Conservation (phyloP, 2,888 invertebrate genomes). For the Meghimatium bilineatum region DNA sequence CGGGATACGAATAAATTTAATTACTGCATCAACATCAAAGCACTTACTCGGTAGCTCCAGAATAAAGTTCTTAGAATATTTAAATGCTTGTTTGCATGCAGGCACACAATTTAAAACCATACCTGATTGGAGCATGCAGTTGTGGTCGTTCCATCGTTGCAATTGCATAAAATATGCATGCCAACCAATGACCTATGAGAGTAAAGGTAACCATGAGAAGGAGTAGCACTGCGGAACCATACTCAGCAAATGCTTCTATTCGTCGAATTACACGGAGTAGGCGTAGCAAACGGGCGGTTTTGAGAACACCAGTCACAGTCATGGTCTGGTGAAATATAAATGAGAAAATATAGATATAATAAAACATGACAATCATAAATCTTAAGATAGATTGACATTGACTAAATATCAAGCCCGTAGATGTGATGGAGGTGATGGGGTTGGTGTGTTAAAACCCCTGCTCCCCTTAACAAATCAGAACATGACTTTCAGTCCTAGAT, state of each 20-base stretch:
- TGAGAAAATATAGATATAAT: too few species aligned
- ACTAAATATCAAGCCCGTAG: too few species aligned
- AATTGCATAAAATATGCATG: slow-evolving; percentile 77
- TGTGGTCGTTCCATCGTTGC: slow-evolving; percentile 75
- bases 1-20: too few species aligned
- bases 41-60: too few species aligned
- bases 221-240: slow-evolving; percentile 76
- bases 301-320: slow-evolving; percentile 76
- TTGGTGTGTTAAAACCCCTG: too few species aligned
- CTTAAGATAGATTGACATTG: too few species aligned
- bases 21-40: too few species aligned
- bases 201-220: slow-evolving; percentile 77
- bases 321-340: slow-evolving; percentile 69
- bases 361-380: too few species aligned
- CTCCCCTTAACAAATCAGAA: too few species aligned
- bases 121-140: slow-evolving; percentile 65
- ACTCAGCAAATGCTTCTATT: slow-evolving; percentile 77
- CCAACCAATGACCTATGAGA: slow-evolving; percentile 77
- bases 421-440: too few species aligned
- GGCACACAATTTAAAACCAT: not conserved
- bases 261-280: slow-evolving; percentile 75
- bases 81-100: not conserved
- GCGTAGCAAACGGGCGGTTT: slow-evolving; percentile 74
- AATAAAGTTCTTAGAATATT: too few species aligned
- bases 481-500: too few species aligned